Evolutionary conservation across 2,113 vertebrate genomes (phyloP).

Genomic region (Triplophysa siluroides): DNA sequence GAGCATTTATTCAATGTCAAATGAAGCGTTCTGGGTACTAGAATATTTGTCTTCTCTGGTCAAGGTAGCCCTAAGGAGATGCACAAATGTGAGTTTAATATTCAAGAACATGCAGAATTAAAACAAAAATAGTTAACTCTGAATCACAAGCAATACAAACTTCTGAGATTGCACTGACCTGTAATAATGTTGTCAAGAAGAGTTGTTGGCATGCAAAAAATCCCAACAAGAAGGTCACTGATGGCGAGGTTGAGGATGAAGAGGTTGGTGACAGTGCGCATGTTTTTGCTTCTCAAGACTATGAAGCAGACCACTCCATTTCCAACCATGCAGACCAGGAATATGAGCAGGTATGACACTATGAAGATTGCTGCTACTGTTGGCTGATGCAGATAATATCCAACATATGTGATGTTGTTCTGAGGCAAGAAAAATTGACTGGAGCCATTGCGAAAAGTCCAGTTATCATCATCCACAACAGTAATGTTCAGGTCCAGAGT

Average conservation of each 20-base stretch:
- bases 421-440: constrained; percentile 53
- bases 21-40: not conserved
- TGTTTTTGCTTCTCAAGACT: constrained; percentile 82
- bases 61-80: not conserved
- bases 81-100: constrained; percentile 1
- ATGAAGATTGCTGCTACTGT: constrained; percentile 85
- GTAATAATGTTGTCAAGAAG: constrained; percentile 93
- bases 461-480: constrained; percentile 61
- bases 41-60: not conserved
- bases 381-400: constrained; percentile 87
- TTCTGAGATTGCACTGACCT: constrained; percentile 72
- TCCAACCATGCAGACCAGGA: constrained; percentile 90
- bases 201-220: constrained; percentile 96
- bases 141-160: not conserved
- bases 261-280: constrained; percentile 89
- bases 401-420: constrained; percentile 83
- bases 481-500: constrained; percentile 70
- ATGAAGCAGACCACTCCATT: constrained; percentile 88
- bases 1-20: not conserved
- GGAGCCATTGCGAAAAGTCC: constrained; percentile 64
- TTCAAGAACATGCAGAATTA: not conserved
- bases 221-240: constrained; percentile 91
- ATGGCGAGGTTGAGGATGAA: constrained; percentile 93
- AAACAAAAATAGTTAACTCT: too few species aligned
- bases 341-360: constrained; percentile 89